A percentile compares a stretch with the other conserved stretches of the same genome.
Conservation (phyloP, 2,888 invertebrate species). For the Chrysodeixis includens region DNA sequence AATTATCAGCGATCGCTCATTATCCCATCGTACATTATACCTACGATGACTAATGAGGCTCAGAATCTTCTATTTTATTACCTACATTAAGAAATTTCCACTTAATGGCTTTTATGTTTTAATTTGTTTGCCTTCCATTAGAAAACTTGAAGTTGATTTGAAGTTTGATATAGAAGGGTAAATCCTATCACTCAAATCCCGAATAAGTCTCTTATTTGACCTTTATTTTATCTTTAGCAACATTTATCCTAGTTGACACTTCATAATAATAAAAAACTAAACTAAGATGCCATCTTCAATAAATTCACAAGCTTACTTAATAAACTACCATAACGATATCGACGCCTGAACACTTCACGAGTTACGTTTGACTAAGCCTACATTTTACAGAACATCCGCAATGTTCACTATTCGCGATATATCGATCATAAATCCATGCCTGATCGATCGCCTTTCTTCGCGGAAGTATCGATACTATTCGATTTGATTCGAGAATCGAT, state of each 20-base stretch:
- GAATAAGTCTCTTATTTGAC: too few relatives aligned
- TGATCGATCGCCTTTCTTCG: constrained; percentile 58
- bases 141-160: too few relatives aligned
- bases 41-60: neutral
- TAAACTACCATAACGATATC: neutral
- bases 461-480: constrained; percentile 56
- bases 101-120: neutral
- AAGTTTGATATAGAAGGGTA: too few relatives aligned
- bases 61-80: neutral
- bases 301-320: neutral
- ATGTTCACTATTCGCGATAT: constrained; percentile 44
- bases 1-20: neutral
- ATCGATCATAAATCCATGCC: constrained; percentile 54
- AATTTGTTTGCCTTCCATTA: neutral
- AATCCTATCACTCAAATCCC: too few relatives aligned
- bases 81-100: neutral
- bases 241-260: neutral
- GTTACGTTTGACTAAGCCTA: constrained; percentile 40
- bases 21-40: neutral
- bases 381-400: constrained; percentile 50
- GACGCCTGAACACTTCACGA: constrained; percentile 3
- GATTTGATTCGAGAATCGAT: constrained; percentile 29
- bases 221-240: too few relatives aligned
- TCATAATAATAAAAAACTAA: neutral
- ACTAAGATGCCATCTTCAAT: neutral